phyloP scores from a whole-genome alignment of 2,113 vertebrate species.

The Centropus bengalensis region DNA sequence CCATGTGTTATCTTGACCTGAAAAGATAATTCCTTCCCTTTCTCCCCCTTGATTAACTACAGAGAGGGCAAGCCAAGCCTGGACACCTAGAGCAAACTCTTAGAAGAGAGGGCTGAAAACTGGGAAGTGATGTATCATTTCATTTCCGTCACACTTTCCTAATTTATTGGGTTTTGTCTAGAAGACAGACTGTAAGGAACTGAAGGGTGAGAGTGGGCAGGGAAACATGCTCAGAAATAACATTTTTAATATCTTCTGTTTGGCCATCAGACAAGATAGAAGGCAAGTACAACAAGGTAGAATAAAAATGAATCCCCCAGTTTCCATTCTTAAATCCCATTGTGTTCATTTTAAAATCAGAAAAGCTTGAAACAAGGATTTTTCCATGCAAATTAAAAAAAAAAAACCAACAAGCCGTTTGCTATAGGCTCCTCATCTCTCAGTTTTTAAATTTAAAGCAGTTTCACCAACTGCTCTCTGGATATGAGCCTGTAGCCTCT shows the following conservation, averaged over 20 bases:
- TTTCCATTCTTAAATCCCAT: not conserved
- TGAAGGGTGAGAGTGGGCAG: not conserved
- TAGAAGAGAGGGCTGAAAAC: not conserved
- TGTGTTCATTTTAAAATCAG: not conserved
- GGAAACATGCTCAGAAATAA: not conserved
- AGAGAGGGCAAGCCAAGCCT: not conserved
- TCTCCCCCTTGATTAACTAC: not conserved
- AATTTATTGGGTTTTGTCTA: not conserved
- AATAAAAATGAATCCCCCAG: fast-evolving
- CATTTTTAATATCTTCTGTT: not conserved
- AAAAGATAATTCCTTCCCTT: not conserved
- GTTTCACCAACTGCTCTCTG: not conserved
- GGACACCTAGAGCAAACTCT: not conserved
- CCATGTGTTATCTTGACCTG: not conserved
- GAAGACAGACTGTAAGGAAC: not conserved
- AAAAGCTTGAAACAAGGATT: not conserved
- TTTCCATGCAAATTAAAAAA: not conserved
- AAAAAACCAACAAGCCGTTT: fast-evolving
- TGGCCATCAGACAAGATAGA: not conserved
- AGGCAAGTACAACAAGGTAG: not conserved
- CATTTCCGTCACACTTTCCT: not conserved
- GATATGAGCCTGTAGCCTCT: not conserved
- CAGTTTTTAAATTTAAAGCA: not conserved
- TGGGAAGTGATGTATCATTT: not conserved
- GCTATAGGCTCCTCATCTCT: not conserved